A percentile compares a stretch with the other conserved stretches of the same genome.
These are phyloP conservation scores for Orthonyx spaldingii DNA, from an alignment of 2,113 vertebrate genomes.

Conservation along the genomic window DNA sequence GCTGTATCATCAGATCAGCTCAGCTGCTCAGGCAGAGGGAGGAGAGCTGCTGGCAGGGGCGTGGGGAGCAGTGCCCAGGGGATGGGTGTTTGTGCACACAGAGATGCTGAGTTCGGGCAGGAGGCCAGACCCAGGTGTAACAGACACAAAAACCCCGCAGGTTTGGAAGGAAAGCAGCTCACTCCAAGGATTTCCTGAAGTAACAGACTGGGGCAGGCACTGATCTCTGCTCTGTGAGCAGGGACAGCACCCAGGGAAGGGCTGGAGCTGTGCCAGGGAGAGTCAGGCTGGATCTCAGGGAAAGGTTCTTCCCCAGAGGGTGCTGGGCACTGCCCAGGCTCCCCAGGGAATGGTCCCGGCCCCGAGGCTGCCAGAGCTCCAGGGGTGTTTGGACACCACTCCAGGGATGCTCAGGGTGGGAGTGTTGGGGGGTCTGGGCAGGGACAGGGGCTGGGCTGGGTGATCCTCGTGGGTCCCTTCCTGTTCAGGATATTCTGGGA, in stretches of 20 bases:
- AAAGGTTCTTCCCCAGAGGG: too few relatives aligned
- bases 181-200: neutral
- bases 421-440: neutral
- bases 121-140: neutral
- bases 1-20: neutral
- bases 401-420: neutral
- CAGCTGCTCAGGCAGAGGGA: neutral
- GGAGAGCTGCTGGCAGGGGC: neutral
- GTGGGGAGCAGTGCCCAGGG: neutral
- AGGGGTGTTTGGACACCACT: rapidly evolving
- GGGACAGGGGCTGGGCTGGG: rapidly evolving
- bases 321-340: neutral
- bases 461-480: neutral
- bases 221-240: neutral
- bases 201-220: neutral
- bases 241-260: neutral
- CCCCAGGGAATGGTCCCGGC: neutral
- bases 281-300: neutral
- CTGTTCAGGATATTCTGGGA: neutral
- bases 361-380: neutral
- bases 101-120: neutral
- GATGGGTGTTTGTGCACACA: neutral
- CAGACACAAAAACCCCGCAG: too few relatives aligned
- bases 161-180: neutral
- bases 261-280: neutral